Percentiles rank a stretch among this genome's conserved stretches.
These are phyloP conservation scores for Branchipolynoe longqiensis DNA, from an alignment of 2,888 invertebrate genomes.

Conservation along the genomic window DNA sequence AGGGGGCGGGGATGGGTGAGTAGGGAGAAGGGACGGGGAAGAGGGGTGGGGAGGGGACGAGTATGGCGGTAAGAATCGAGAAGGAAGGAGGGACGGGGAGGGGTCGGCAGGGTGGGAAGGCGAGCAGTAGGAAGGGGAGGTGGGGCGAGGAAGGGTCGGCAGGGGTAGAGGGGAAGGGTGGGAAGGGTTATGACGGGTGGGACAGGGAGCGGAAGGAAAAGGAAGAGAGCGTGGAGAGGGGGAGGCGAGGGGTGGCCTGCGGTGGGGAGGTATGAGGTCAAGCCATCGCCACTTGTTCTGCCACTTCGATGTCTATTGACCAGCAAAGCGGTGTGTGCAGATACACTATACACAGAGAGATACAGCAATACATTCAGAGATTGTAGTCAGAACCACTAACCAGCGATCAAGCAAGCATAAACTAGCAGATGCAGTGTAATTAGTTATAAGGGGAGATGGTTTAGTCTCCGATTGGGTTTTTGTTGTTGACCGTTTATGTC, in stretches of 20 bases:
- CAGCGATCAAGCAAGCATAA: too few species aligned
- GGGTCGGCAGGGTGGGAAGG: neutral
- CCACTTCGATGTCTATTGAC: too few species aligned
- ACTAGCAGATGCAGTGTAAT: too few species aligned
- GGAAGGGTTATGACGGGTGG: neutral
- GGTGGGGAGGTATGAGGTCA: neutral
- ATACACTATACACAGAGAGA: too few species aligned
- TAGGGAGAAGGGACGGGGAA: neutral
- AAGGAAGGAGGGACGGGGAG: neutral
- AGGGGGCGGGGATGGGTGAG: neutral
- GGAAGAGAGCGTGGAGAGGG: neutral
- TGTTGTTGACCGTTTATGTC: too few species aligned
- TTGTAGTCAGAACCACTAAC: too few species aligned
- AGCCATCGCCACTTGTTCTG: too few species aligned
- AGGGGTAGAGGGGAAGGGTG: neutral
- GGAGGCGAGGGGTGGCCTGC: neutral
- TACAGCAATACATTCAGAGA: too few species aligned
- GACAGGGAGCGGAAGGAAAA: neutral
- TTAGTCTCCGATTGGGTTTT: too few species aligned
- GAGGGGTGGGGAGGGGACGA: neutral
- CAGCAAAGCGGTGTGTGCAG: too few species aligned
- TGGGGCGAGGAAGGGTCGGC: neutral
- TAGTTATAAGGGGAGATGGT: too few species aligned
- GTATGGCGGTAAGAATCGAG: neutral
- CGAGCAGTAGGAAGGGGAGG: neutral